Evolutionary conservation across 2,888 invertebrate genomes (phyloP).

Genomic region (Escarpia spicata): DNA sequence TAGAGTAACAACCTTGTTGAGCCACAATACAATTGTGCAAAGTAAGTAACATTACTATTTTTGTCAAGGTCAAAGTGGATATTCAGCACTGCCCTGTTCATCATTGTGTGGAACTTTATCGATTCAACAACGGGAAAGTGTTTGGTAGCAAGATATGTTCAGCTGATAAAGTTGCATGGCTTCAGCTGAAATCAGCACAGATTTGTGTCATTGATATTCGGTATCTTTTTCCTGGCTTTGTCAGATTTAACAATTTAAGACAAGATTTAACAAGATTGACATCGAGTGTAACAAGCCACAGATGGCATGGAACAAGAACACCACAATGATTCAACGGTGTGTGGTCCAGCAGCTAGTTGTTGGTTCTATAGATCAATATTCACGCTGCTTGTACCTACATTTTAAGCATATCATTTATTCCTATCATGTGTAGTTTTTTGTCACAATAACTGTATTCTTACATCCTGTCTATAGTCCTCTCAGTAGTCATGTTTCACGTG

Average conservation of each 20-base stretch:
- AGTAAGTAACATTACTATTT: neutral
- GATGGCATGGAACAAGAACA: neutral
- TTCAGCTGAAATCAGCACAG: neutral
- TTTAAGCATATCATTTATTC: neutral
- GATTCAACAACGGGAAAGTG: neutral
- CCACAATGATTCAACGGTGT: neutral
- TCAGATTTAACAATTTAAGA: neutral
- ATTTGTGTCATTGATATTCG: neutral
- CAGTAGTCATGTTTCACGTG: no score
- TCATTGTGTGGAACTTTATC: neutral
- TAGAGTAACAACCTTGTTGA: neutral
- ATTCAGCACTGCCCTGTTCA: neutral
- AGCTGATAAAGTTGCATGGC: neutral
- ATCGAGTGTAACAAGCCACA: neutral
- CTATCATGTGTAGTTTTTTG: neutral
- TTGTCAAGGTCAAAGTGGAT: neutral
- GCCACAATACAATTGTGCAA: conserved; percentile 10
- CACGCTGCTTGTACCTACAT: neutral
- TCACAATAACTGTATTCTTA: neutral
- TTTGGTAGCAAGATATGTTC: neutral
- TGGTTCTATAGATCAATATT: no score
- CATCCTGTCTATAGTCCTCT: neutral
- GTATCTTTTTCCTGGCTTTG: neutral
- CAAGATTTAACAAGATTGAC: neutral
- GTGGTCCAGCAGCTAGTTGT: neutral